Evolutionary conservation across 2,888 invertebrate species (phyloP).

Genomic region (Drosophila anceps): DNA sequence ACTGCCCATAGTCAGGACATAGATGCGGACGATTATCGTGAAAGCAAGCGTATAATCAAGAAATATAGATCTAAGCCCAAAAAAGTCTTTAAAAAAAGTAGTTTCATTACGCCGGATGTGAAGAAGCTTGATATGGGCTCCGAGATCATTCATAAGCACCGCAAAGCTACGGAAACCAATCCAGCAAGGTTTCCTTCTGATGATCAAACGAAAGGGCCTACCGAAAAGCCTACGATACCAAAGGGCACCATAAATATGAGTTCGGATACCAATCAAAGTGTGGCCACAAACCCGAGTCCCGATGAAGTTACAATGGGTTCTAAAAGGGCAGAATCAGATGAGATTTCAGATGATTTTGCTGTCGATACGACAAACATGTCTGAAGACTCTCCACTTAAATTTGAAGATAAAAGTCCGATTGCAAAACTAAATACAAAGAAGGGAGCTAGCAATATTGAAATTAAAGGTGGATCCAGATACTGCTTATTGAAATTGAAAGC

Average conservation of each 20-base stretch:
- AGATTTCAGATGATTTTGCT: not conserved
- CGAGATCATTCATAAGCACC: not conserved
- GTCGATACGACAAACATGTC: constrained; percentile 11
- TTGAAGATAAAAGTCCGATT: not conserved
- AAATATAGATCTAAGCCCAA: not conserved
- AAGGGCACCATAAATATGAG: no score
- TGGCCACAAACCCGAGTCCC: not conserved
- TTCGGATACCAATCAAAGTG: no score
- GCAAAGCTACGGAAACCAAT: not conserved
- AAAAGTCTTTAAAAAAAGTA: not conserved
- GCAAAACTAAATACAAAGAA: not conserved
- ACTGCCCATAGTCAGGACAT: no score
- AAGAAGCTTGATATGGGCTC: constrained; percentile 22
- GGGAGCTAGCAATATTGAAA: constrained; percentile 6
- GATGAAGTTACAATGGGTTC: not conserved
- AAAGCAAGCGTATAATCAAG: not conserved
- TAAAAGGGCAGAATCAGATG: not conserved
- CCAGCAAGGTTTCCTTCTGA: not conserved
- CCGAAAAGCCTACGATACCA: not conserved
- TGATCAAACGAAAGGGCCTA: no score
- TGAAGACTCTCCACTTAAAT: constrained; percentile 4
- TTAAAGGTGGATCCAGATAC: constrained; percentile 43
- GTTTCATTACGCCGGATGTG: constrained; percentile 32
- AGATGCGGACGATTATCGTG: not conserved
- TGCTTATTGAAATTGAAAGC: constrained; percentile 27